Evolutionary conservation across 2,797 vertebrate species (phyloP), one percentile per base, ranked within the genome.

Genomic region (Furcifer pardalis): DNA sequence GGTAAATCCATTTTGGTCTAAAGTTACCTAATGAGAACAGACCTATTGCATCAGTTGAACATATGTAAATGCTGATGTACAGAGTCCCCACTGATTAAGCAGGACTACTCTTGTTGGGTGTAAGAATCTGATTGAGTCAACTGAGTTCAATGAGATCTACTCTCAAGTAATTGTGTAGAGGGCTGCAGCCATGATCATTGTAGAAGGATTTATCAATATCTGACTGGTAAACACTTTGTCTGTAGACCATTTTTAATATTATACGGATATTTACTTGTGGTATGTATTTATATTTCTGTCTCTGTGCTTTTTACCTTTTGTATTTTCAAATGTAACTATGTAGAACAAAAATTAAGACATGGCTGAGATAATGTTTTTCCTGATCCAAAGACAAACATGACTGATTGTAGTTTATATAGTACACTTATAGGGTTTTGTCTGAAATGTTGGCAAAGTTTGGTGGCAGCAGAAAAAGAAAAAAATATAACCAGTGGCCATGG

Each of bases 401-500:
- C 52, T 25, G 32, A 69, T 85, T 81, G 72, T 88, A 75, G 85
- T 87, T 91, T 89, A 89, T 72, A 84, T 40, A 77, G 77, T 91
- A 60, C 42, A 63, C 68, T 82, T 49, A 66, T 77, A 35, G 68
- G 63, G 59, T 35, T 40, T 46, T 21, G 42, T 30, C 81, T 27
- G 71, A 81, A 40, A 84, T 12, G 74, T 84, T 81, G 72, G 63
- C 72, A 66, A 62, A 13, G 85, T 74, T 86, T 86, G 75, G 73
- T 91, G 81, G 25, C 35, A 90, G 88, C 85, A 68, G 30, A 87
- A 84, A 63, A 44, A 87, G 81, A 77, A 88, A 91, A 90, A 21
- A 46, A 88, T 88, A 90, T 79, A 89, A 87, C 89, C 87, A 90
- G 86, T 87, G 91, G 87, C 82, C 91, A 85, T 77, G 88, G 90